A percentile compares a stretch with the other conserved stretches of the same genome.
Evolutionary conservation across 1,140 invertebrate genomes (phyloP).

Genomic region (Drosophila micromelanica): DNA sequence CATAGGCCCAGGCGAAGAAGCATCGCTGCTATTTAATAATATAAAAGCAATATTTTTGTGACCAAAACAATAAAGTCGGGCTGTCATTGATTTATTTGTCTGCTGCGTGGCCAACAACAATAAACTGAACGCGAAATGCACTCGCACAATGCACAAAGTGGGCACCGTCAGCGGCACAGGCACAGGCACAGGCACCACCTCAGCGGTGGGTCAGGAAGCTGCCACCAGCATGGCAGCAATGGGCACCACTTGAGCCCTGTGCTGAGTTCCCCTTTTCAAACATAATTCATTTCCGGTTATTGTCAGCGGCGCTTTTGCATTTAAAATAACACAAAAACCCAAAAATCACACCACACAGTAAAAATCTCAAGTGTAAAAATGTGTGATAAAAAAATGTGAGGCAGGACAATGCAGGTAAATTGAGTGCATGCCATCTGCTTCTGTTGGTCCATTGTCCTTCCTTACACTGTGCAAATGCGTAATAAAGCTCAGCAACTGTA

Average conservation of each 20-base stretch:
- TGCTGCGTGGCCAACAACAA: conserved; percentile 75
- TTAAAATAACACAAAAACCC: conserved; percentile 71
- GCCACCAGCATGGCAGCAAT: neutral
- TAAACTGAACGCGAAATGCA: conserved; percentile 78
- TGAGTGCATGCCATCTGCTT: conserved; percentile 56
- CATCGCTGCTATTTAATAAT: conserved; percentile 69
- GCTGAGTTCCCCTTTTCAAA: conserved; percentile 37
- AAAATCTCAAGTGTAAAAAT: conserved; percentile 73
- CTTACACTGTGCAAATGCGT: conserved; percentile 17
- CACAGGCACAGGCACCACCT: conserved; percentile 30
- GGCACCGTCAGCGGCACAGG: conserved; percentile 11
- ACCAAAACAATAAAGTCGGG: conserved; percentile 82
- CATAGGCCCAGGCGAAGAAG: conserved; percentile 30
- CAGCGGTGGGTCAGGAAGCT: conserved; percentile 51
- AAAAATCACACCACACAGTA: conserved; percentile 29
- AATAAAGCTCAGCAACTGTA: conserved; percentile 48
- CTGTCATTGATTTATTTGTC: conserved; percentile 83
- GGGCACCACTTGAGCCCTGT: conserved; percentile 10
- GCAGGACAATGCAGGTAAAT: conserved; percentile 78
- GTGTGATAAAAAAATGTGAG: conserved; percentile 4
- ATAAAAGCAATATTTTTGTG: conserved; percentile 82
- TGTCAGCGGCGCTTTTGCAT: conserved; percentile 70
- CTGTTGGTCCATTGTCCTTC: conserved; percentile 44
- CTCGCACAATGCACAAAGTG: conserved; percentile 73
- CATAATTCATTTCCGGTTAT: conserved; percentile 83